These are phyloP conservation scores for Hyposoter didymator DNA, from an alignment of 2,888 invertebrate genomes.

Conservation along the genomic window DNA sequence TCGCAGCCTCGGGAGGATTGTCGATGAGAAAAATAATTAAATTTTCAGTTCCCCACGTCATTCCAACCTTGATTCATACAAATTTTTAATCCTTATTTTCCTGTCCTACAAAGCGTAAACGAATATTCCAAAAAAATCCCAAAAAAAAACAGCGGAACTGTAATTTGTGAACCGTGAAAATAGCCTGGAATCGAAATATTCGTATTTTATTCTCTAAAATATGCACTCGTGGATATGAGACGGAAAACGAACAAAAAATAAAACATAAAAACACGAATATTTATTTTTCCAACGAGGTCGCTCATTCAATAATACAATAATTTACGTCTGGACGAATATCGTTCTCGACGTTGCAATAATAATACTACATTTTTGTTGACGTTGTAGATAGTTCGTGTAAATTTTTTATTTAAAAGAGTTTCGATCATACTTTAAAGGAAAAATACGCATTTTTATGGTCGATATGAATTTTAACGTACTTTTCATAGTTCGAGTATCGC, in stretches of 20 bases:
- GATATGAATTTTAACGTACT: slow-evolving; percentile 4
- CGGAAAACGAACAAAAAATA: not conserved
- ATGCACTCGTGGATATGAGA: not conserved
- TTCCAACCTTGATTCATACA: slow-evolving; percentile 9
- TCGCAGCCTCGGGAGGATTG: slow-evolving; percentile 7
- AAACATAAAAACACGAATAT: not conserved
- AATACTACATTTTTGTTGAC: not conserved
- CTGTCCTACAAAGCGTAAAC: not conserved
- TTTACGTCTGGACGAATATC: not conserved
- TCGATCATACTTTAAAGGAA: not conserved
- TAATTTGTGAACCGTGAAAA: slow-evolving; percentile 1
- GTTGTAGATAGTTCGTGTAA: not conserved
- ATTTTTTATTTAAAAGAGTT: not conserved
- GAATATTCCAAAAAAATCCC: not conserved
- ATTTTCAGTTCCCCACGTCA: slow-evolving; percentile 41
- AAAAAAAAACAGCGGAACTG: not conserved
- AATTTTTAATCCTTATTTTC: not conserved
- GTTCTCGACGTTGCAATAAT: not conserved
- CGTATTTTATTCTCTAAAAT: not conserved
- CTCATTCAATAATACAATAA: not conserved
- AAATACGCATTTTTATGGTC: not conserved
- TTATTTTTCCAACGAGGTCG: not conserved
- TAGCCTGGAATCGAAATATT: not conserved
- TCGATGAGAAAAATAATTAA: slow-evolving; percentile 51
- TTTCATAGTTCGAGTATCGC: slow-evolving; percentile 21